A percentile compares a stretch with the other conserved stretches of the same genome.
These are phyloP conservation scores for Brachypalpus laphriformis DNA, from an alignment of 2,888 invertebrate genomes.

Conservation along the genomic window DNA sequence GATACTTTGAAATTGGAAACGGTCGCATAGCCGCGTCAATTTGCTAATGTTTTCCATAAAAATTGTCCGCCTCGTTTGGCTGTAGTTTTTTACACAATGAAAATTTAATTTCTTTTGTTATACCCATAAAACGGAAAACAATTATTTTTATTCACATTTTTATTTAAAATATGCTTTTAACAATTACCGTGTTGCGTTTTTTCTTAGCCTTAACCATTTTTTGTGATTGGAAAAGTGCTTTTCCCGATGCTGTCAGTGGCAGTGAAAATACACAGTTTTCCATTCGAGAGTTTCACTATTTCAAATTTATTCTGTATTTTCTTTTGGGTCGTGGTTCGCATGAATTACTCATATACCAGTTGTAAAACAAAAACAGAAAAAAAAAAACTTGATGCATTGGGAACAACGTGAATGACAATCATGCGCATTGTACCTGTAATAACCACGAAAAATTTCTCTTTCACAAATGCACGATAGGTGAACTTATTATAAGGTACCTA, in stretches of 20 bases:
- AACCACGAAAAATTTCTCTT: constrained; percentile 53
- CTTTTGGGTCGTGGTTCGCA: constrained; percentile 50
- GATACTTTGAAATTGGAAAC: no score
- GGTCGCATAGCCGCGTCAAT: no score
- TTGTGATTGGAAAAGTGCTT: constrained; percentile 22
- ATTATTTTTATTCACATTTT: background rate
- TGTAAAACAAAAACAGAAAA: constrained; percentile 18
- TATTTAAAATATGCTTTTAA: constrained; percentile 39
- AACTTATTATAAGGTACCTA: constrained; percentile 29
- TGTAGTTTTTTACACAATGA: background rate
- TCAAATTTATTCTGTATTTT: constrained; percentile 55
- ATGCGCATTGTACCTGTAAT: constrained; percentile 49
- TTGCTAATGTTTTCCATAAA: background rate
- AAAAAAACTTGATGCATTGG: constrained; percentile 29
- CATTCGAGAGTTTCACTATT: constrained; percentile 62
- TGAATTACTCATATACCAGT: constrained; percentile 37
- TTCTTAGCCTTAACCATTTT: background rate
- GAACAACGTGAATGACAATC: constrained; percentile 52
- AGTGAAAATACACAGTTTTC: constrained; percentile 64
- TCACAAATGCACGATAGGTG: constrained; percentile 50
- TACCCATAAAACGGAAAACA: background rate
- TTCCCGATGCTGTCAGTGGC: constrained; percentile 48
- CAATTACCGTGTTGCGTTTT: constrained; percentile 5
- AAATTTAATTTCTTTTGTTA: constrained; percentile 1
- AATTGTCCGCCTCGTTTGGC: background rate